Base-by-base conservation (phyloP, 2,113 vertebrate genomes). In the Oreotrochilus melanogaster region DNA sequence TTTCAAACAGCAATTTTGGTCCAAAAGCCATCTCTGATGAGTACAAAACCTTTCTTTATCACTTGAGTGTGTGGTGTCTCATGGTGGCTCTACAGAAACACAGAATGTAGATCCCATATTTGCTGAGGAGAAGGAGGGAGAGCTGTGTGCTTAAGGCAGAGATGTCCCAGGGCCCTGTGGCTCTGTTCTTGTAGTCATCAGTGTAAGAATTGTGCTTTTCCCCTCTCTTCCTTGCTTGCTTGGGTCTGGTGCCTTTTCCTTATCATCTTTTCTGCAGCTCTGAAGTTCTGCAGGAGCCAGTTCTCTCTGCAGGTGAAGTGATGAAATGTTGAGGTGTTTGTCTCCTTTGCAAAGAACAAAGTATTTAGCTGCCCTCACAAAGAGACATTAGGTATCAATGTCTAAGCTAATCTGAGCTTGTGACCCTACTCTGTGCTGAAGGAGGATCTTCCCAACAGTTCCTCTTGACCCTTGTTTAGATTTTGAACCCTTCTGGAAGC, bases 41-140 rank as follows among this genome's bases (percentile, higher is more conserved):
- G 54, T 17, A 25, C 12, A 11, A 39, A 86, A 11, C 5, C 15
- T 85, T 91, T 88, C 11, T 27, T 43, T 39, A 27, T 89, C 16
- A 43, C 8, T 60, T 78, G 15, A 18, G 7, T 18, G 23, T 1
- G 1, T 1, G 1, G 6, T 54, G 39, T 37, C 16, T 75, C 57
- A 81, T 43, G 23, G 9, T 72, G 81, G 4, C 37, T 83, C 25
- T 79, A 9, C 45, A 83, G 28, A 78, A 88, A 28, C 15, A 0
- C 12, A 57, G 79, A 42, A 50, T 50, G 16, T 37, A 67, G 64
- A 4, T 11, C 19, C 11, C 64, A 64, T 31, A 6, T 54, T 28
- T 60, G 47, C 60, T 64, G 64, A 64, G 13, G 10, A 64, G 37
- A 13, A 72, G 30, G 66, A 79, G 28, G 18, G 17, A 50, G 7